Conservation (phyloP, 2,888 invertebrate genomes). For the Smittia sp. region DNA sequence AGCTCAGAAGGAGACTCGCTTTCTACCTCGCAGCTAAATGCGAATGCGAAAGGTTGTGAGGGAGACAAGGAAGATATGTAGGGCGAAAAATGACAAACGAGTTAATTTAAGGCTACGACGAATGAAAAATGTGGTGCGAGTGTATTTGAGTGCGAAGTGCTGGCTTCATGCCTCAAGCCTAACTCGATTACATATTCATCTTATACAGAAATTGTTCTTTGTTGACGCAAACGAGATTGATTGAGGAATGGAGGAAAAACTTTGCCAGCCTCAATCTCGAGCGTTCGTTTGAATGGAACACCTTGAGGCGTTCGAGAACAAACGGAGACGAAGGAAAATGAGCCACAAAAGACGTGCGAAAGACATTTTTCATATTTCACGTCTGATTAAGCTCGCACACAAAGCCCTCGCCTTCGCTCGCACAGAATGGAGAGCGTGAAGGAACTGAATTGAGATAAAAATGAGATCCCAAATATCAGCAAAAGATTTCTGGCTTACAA, state of each 20-base stretch:
- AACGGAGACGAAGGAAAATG: neutral
- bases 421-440: too few relatives aligned
- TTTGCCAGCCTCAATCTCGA: neutral
- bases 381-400: neutral
- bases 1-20: too few relatives aligned
- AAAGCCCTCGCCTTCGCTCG: too few relatives aligned
- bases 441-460: too few relatives aligned
- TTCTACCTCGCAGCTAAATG: neutral
- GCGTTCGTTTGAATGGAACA: neutral
- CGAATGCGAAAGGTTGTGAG: neutral
- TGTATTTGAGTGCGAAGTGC: neutral
- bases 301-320: neutral
- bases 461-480: too few relatives aligned
- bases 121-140: neutral
- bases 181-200: neutral
- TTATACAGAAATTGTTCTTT: neutral
- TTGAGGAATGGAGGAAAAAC: neutral
- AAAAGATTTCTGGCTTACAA: too few relatives aligned
- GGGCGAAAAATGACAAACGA: slow-evolving; percentile 24
- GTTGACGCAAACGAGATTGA: neutral
- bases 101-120: slow-evolving; percentile 5
- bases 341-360: neutral
- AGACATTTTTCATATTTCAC: slow-evolving; percentile 1
- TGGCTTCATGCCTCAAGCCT: neutral
- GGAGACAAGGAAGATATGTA: slow-evolving; percentile 4